These are phyloP conservation scores for Toxotes chatareus DNA, from an alignment of 2,113 vertebrate species.

Conservation along the genomic window DNA sequence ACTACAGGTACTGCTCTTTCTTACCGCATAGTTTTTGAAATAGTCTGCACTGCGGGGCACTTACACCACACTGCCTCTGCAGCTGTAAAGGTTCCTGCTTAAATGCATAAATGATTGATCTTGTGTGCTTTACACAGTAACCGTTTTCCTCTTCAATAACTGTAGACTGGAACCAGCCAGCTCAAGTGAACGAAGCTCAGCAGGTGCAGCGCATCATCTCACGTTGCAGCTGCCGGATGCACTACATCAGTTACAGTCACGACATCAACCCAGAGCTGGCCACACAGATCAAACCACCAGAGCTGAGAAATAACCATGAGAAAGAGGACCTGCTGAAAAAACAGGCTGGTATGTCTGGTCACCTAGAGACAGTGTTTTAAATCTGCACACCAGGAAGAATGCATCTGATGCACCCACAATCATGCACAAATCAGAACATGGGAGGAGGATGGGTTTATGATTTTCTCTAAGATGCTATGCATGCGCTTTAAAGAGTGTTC, in stretches of 20 bases:
- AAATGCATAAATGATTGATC: neutral
- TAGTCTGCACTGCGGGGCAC: neutral
- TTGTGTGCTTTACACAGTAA: neutral
- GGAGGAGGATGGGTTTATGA: neutral
- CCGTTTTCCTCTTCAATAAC: neutral
- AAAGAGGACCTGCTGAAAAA: slow-evolving; percentile 98
- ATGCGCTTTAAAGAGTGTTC: neutral
- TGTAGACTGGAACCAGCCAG: slow-evolving; percentile 95
- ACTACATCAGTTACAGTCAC: slow-evolving; percentile 99
- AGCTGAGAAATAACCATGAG: slow-evolving; percentile 90
- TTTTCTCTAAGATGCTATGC: neutral
- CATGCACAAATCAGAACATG: neutral
- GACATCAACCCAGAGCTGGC: slow-evolving; percentile 96
- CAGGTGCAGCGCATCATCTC: slow-evolving; percentile 99
- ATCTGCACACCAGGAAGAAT: neutral
- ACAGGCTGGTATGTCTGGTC: slow-evolving; percentile 89
- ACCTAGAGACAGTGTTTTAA: neutral
- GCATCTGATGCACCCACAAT: neutral
- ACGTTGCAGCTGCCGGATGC: slow-evolving; percentile 97
- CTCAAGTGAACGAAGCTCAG: slow-evolving; percentile 92
- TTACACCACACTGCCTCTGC: neutral
- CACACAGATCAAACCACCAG: slow-evolving; percentile 96
- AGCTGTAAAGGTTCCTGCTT: neutral
- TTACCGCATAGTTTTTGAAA: neutral
- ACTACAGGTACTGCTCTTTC: slow-evolving; percentile 89